phyloP scores from a whole-genome alignment of 1,140 invertebrate species.

The Sminthurinus signatus region DNA sequence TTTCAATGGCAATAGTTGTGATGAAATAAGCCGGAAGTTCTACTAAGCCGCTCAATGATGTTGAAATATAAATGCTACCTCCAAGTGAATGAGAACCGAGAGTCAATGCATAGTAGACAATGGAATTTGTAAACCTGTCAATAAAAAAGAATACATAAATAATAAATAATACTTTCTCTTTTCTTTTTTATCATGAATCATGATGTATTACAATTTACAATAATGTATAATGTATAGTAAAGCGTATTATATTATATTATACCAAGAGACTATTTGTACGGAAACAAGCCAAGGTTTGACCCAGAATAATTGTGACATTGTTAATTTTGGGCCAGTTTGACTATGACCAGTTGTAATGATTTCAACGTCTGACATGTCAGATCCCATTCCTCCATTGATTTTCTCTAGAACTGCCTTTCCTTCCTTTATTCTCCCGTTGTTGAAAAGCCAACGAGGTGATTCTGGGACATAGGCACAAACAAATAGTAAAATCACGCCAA shows the following conservation, averaged over 20 bases:
- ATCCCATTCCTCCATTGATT: constrained; percentile 20
- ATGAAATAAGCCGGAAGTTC: constrained; percentile 38
- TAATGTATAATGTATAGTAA: no score
- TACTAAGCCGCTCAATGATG: constrained; percentile 31
- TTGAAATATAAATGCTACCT: constrained; percentile 30
- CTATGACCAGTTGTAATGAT: constrained; percentile 18
- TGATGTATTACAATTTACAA: no score
- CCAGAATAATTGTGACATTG: no score
- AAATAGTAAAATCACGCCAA: constrained; percentile 24
- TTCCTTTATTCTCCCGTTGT: constrained; percentile 11
- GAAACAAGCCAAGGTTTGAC: no score
- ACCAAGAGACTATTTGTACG: no score
- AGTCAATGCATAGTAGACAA: constrained; percentile 38
- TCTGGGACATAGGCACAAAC: constrained; percentile 33
- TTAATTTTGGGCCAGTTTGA: no score
- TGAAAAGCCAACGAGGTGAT: constrained; percentile 35
- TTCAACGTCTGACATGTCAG: constrained; percentile 31
- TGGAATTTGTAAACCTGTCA: constrained; percentile 32
- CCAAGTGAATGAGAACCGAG: constrained; percentile 31
- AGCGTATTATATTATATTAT: no score
- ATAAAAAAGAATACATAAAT: no score
- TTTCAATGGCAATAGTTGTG: constrained; percentile 34
- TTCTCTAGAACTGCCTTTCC: not conserved
- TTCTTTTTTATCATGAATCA: no score
- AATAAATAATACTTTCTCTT: no score